Percentiles rank a stretch among this genome's conserved stretches.
phyloP scores from a whole-genome alignment of 2,113 vertebrate genomes.

The Hylia prasina region DNA sequence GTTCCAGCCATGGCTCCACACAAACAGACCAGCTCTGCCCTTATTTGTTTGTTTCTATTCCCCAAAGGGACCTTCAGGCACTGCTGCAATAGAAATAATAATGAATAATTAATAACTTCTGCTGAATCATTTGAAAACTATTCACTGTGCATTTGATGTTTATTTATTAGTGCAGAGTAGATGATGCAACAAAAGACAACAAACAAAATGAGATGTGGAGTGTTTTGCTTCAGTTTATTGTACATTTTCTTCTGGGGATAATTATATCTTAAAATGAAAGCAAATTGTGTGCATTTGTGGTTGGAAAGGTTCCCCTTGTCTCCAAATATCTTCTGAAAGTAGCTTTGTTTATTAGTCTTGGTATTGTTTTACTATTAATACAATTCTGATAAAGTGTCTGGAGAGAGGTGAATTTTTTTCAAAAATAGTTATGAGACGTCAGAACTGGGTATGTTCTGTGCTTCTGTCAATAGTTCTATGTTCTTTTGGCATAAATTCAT shows the following conservation, averaged over 20 bases:
- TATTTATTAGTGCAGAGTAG: conserved; percentile 34
- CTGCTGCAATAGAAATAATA: background rate
- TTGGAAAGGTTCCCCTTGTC: background rate
- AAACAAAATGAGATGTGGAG: background rate
- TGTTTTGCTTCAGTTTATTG: conserved; percentile 3
- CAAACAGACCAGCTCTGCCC: background rate
- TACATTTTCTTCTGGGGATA: conserved; percentile 27
- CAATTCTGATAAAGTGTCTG: background rate
- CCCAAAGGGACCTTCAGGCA: background rate
- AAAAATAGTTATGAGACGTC: background rate
- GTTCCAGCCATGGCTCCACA: background rate
- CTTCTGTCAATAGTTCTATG: background rate
- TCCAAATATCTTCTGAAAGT: background rate
- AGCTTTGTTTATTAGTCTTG: background rate
- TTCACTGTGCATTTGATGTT: background rate
- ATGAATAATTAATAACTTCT: conserved; percentile 38
- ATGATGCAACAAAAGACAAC: background rate
- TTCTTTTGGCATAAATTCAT: background rate
- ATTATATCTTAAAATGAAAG: conserved; percentile 29
- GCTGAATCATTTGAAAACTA: conserved; percentile 24
- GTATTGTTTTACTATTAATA: background rate
- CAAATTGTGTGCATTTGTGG: background rate
- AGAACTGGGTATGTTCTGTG: background rate
- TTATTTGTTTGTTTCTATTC: conserved; percentile 5
- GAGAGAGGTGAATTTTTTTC: background rate